Evolutionary conservation across 1,140 invertebrate species (phyloP).

Genomic region (Drosophila seguyi): DNA sequence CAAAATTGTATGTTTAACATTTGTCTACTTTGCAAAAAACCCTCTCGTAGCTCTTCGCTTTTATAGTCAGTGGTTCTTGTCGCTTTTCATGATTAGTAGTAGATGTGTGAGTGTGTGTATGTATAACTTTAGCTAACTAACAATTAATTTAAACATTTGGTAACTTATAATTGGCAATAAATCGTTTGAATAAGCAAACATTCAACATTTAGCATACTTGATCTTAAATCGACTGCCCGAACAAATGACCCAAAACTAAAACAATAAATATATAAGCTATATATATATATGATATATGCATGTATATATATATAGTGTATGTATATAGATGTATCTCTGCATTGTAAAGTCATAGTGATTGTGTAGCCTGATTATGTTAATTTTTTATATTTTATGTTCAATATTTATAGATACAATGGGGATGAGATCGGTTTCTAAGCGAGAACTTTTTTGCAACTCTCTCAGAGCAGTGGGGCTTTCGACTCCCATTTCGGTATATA

Average conservation of each 20-base stretch:
- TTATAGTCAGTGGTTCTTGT: constrained; percentile 69
- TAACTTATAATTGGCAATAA: constrained; percentile 83
- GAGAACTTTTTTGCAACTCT: constrained; percentile 1
- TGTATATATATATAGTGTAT: constrained; percentile 58
- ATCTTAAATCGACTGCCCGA: constrained; percentile 51
- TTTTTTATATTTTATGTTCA: constrained; percentile 42
- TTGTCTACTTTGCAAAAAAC: constrained; percentile 75
- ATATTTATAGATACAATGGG: constrained; percentile 55
- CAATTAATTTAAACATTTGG: constrained; percentile 83
- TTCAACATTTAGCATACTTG: constrained; percentile 80
- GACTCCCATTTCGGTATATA: neutral
- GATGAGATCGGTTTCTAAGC: constrained; percentile 12
- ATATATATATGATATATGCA: constrained; percentile 46
- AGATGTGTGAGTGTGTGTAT: constrained; percentile 39
- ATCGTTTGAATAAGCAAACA: constrained; percentile 81
- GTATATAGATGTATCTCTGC: constrained; percentile 30
- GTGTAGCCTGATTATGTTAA: constrained; percentile 78
- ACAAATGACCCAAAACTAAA: constrained; percentile 71
- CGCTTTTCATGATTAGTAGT: constrained; percentile 51
- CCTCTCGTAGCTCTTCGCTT: constrained; percentile 18
- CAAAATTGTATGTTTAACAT: constrained; percentile 85
- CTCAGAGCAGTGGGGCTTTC: constrained; percentile 4
- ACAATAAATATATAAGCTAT: constrained; percentile 78
- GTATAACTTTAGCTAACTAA: constrained; percentile 85
- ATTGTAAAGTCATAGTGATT: constrained; percentile 78